These are phyloP conservation scores for Tarsius wallacei DNA, from an alignment of 2,797 vertebrate genomes.

Conservation along the genomic window DNA sequence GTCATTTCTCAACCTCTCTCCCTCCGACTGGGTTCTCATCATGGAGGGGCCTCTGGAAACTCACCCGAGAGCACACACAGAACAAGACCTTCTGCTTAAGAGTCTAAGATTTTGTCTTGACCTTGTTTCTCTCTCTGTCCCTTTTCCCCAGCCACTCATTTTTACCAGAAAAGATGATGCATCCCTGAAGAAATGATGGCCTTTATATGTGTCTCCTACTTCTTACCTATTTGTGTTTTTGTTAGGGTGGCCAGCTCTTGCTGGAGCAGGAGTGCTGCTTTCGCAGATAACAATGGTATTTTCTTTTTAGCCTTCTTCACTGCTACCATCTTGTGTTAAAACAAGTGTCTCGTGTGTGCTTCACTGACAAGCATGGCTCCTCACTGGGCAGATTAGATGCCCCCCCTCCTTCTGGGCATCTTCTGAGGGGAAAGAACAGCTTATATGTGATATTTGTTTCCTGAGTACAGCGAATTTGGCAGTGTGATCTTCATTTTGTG, in stretches of 20 bases:
- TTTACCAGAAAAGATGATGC: conserved; percentile 10
- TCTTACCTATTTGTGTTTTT: conserved; percentile 82
- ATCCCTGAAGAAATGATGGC: neutral
- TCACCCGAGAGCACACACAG: neutral
- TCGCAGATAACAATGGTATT: conserved; percentile 70
- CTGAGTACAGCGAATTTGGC: neutral
- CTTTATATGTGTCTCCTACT: neutral
- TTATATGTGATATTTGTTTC: conserved; percentile 58
- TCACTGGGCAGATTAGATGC: neutral
- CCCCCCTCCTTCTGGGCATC: neutral
- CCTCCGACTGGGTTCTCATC: neutral
- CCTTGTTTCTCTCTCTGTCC: neutral
- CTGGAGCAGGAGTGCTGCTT: conserved; percentile 71
- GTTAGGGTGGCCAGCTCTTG: conserved; percentile 77
- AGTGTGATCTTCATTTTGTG: conserved; percentile 54
- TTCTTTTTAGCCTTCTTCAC: conserved; percentile 78
- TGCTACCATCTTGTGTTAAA: conserved; percentile 65
- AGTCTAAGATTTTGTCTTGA: neutral
- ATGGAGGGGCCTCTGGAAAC: neutral
- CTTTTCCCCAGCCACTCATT: neutral
- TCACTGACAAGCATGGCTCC: conserved; percentile 18
- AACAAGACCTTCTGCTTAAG: neutral
- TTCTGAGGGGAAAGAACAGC: neutral
- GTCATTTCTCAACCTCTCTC: neutral
- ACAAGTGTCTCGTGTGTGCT: conserved; percentile 75